Evolutionary conservation across 2,888 invertebrate species (phyloP).

Genomic region (Caenorhabditis sinica): DNA sequence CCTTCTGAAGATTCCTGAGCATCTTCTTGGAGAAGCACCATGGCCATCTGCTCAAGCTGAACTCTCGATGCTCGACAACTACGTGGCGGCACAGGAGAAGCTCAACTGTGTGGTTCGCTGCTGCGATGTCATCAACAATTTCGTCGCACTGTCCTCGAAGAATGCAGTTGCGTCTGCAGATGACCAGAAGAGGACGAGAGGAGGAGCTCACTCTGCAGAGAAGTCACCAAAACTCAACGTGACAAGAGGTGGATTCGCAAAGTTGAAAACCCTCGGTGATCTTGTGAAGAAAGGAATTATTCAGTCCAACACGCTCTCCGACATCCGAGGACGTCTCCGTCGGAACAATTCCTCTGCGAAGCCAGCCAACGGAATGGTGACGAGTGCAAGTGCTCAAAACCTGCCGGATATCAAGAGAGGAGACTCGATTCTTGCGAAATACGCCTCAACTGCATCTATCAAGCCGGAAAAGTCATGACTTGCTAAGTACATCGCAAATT

Average conservation of each 20-base stretch:
- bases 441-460: slow-evolving; percentile 84
- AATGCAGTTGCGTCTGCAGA: slow-evolving; percentile 88
- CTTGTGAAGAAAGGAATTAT: slow-evolving; percentile 54
- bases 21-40: slow-evolving; percentile 91
- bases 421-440: slow-evolving; percentile 96
- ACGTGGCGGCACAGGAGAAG: slow-evolving; percentile 86
- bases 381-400: slow-evolving; percentile 43
- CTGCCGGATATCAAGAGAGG: slow-evolving; percentile 77
- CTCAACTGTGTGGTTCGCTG: slow-evolving; percentile 85
- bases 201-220: not conserved
- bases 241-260: slow-evolving; percentile 32
- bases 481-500: not conserved
- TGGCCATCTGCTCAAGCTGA: slow-evolving; percentile 96
- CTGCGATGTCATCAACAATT: slow-evolving; percentile 94
- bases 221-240: not conserved
- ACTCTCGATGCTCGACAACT: slow-evolving; percentile 92
- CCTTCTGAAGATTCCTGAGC: slow-evolving; percentile 57
- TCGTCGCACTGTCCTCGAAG: slow-evolving; percentile 89
- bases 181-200: slow-evolving; percentile 88
- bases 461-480: slow-evolving; percentile 10
- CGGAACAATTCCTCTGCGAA: slow-evolving; percentile 17
- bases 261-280: slow-evolving; percentile 54
- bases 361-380: not conserved
- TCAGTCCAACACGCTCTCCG: slow-evolving; percentile 62
- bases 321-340: slow-evolving; percentile 56